Conservation (phyloP, 30 jellyfish, hydroid and myxozoan species). For the Turritopsis dohrnii region DNA sequence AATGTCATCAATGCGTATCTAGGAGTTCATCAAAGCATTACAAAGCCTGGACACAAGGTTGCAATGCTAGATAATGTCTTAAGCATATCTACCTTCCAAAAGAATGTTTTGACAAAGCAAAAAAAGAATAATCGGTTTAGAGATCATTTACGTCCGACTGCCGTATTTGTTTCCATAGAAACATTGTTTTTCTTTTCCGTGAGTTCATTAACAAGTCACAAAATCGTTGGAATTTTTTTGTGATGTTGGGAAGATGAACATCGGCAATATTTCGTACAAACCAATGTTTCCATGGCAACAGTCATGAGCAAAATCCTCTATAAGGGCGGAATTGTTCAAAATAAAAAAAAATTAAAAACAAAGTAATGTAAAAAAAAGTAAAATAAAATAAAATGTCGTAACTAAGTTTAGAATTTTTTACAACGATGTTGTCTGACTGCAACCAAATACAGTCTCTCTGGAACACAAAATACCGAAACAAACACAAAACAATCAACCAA, state of each 20-base stretch:
- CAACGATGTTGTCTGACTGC: not conserved
- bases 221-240: not conserved
- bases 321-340: not conserved
- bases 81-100: too few relatives aligned
- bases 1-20: too few relatives aligned
- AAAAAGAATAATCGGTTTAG: not conserved
- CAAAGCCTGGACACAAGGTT: too few relatives aligned
- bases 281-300: not conserved
- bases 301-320: not conserved
- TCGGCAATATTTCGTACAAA: not conserved
- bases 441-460: too few relatives aligned
- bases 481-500: too few relatives aligned
- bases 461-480: too few relatives aligned
- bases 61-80: too few relatives aligned
- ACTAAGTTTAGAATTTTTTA: not conserved
- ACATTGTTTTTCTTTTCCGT: not conserved
- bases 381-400: not conserved
- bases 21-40: too few relatives aligned
- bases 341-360: too few relatives aligned
- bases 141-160: not conserved
- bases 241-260: not conserved
- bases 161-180: not conserved
- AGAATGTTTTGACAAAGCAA: too few relatives aligned
- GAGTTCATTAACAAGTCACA: not conserved
- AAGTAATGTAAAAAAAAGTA: too few relatives aligned